A percentile compares a stretch with the other conserved stretches of the same genome.
phyloP scores from a whole-genome alignment of 2,888 invertebrate species.

The Empis livida region DNA sequence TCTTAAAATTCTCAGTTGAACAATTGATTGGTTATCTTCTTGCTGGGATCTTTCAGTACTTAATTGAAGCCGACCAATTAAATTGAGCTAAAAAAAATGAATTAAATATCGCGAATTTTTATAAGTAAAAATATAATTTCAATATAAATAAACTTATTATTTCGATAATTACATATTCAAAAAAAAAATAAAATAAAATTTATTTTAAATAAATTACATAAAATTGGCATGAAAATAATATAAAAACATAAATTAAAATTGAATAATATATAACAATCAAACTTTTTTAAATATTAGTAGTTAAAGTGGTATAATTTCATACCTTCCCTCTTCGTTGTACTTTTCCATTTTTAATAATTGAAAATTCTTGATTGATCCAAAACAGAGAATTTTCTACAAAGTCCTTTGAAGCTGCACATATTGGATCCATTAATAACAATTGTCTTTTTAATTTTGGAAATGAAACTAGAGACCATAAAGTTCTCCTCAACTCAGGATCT shows the following conservation, averaged over 20 bases:
- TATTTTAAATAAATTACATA: no score
- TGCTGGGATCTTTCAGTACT: constrained; percentile 91
- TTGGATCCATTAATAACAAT: constrained; percentile 67
- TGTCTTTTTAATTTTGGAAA: constrained; percentile 95
- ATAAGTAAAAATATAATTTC: neutral
- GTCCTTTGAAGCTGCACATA: constrained; percentile 80
- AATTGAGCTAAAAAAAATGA: constrained; percentile 51
- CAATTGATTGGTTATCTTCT: constrained; percentile 97
- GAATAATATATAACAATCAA: no score
- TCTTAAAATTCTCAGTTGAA: constrained; percentile 86
- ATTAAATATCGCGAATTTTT: neutral
- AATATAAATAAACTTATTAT: no score
- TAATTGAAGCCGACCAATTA: constrained; percentile 89
- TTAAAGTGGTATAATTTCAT: constrained; percentile 3
- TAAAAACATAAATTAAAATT: no score
- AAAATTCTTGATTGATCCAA: constrained; percentile 96
- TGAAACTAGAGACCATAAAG: constrained; percentile 89
- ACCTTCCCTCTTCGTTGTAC: constrained; percentile 85
- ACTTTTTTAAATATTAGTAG: no score
- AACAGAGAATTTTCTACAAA: constrained; percentile 86
- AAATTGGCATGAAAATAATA: no score
- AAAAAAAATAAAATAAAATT: no score
- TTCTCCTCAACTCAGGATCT: constrained; percentile 85
- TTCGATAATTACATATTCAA: no score
- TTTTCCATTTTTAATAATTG: constrained; percentile 87